These are phyloP conservation scores for Bufo gargarizans DNA, from an alignment of 2,113 vertebrate species.

Conservation along the genomic window DNA sequence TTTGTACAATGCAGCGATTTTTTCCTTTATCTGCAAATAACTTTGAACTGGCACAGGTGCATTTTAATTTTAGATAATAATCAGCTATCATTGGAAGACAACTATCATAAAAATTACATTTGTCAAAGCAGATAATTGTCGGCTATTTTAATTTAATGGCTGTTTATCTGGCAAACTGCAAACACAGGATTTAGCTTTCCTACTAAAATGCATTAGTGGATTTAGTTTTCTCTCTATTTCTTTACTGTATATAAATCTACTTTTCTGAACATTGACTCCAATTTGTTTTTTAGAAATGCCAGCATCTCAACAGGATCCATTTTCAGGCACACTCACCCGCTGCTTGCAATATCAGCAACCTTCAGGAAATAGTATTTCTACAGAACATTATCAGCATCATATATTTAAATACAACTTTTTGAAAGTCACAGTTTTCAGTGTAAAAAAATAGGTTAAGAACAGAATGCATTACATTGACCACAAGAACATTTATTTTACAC, in stretches of 20 bases:
- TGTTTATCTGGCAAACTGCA: background rate
- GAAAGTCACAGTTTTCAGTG: background rate
- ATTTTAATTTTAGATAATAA: background rate
- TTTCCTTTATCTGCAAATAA: background rate
- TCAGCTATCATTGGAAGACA: background rate
- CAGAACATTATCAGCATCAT: background rate
- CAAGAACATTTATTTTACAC: background rate
- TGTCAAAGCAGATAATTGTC: background rate
- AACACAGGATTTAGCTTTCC: background rate
- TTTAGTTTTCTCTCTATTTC: background rate
- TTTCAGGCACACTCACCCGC: conserved; percentile 24
- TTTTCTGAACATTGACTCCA: conserved; percentile 29
- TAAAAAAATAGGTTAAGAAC: background rate
- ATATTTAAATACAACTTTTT: background rate
- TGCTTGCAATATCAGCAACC: conserved; percentile 24
- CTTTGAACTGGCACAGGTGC: background rate
- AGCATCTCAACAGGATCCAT: conserved; percentile 32
- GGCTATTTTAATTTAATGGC: background rate
- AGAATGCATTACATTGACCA: background rate
- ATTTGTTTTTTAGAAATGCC: conserved; percentile 24
- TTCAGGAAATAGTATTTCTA: conserved; percentile 12
- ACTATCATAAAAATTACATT: background rate
- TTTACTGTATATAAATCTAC: conserved; percentile 6
- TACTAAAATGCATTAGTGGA: background rate
- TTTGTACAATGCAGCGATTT: background rate